Conservation (phyloP, 2,113 vertebrate genomes). For the Hylia prasina region DNA sequence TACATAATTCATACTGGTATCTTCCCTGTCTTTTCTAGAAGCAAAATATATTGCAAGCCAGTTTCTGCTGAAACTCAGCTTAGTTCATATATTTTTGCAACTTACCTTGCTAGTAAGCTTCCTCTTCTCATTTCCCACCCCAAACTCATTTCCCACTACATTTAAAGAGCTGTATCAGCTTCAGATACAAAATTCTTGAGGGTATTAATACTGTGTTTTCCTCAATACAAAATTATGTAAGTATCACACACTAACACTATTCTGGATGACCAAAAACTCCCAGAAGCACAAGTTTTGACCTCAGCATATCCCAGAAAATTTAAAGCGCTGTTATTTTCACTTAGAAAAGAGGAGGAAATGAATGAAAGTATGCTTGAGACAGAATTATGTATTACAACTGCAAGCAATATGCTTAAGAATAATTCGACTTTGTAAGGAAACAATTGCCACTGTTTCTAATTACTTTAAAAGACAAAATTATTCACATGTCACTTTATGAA, state of each 20-base stretch:
- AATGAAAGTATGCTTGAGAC: background rate
- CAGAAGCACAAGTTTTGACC: background rate
- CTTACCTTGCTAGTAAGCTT: background rate
- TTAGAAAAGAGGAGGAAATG: background rate
- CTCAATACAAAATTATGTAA: background rate
- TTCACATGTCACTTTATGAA: background rate
- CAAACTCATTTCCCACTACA: background rate
- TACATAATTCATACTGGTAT: background rate
- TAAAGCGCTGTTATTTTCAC: background rate
- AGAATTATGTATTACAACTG: background rate
- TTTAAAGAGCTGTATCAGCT: background rate
- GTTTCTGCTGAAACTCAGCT: background rate
- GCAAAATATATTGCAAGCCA: background rate
- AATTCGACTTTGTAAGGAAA: background rate
- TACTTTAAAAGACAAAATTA: background rate
- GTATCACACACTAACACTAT: background rate
- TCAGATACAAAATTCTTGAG: background rate
- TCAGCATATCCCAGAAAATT: background rate
- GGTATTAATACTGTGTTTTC: background rate
- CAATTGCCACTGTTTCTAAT: background rate
- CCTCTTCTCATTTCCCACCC: background rate
- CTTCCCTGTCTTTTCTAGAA: background rate
- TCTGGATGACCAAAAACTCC: background rate
- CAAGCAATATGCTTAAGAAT: background rate
- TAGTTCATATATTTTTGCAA: background rate